Percentiles rank a stretch among this genome's conserved stretches.
These are phyloP conservation scores for Drosophila demipolita DNA, from an alignment of 2,888 invertebrate species.

Conservation along the genomic window DNA sequence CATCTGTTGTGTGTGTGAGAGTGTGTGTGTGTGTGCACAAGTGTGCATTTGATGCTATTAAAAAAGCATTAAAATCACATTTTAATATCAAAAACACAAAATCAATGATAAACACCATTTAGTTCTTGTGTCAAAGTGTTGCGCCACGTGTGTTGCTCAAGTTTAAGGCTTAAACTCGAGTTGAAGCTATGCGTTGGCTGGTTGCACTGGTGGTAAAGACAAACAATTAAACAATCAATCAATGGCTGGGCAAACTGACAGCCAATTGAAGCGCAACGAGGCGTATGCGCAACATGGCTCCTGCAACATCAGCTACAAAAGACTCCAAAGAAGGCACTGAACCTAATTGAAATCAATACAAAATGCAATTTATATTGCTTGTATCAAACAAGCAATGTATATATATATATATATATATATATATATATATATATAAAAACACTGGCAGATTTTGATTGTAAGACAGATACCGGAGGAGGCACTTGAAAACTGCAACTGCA, in stretches of 20 bases:
- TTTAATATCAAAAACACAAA: slow-evolving; percentile 14
- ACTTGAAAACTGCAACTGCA: slow-evolving; percentile 24
- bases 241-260: slow-evolving; percentile 27
- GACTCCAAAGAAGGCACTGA: slow-evolving; percentile 20
- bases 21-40: background rate
- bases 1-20: slow-evolving; percentile 3
- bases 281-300: slow-evolving; percentile 45
- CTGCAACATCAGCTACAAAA: slow-evolving; percentile 8
- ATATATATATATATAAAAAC: background rate
- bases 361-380: slow-evolving; percentile 57
- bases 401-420: background rate
- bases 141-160: background rate
- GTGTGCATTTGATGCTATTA: slow-evolving; percentile 44
- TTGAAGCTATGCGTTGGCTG: background rate
- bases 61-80: slow-evolving; percentile 69
- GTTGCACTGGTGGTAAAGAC: slow-evolving; percentile 16
- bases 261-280: slow-evolving; percentile 46
- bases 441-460: slow-evolving; percentile 40
- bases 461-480: slow-evolving; percentile 9
- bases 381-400: slow-evolving; percentile 9
- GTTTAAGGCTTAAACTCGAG: background rate
- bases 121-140: background rate
- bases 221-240: slow-evolving; percentile 60
- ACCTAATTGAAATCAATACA: slow-evolving; percentile 64
- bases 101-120: slow-evolving; percentile 19